These are phyloP conservation scores for Arrhamphus sclerolepis DNA, from an alignment of 2,797 vertebrate species.

Conservation along the genomic window DNA sequence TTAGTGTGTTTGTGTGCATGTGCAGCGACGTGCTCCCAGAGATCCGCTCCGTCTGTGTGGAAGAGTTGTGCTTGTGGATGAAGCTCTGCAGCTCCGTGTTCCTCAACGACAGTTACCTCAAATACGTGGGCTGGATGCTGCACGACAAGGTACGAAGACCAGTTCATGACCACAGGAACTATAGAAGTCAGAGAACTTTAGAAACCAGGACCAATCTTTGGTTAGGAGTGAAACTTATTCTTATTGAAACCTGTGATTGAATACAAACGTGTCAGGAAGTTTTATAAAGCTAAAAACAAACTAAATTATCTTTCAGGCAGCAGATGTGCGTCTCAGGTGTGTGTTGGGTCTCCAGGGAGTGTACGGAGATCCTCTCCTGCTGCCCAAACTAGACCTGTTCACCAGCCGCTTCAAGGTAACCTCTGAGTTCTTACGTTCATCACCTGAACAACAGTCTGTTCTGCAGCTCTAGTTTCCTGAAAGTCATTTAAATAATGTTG, in stretches of 20 bases:
- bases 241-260: neutral
- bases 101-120: constrained; percentile 90
- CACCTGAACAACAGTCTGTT: no score
- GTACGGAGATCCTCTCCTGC: constrained; percentile 82
- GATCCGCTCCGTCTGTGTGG: constrained; percentile 88
- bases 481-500: no score
- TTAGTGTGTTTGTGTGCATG: neutral
- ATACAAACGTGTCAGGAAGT: neutral
- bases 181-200: no score
- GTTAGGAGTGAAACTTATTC: neutral
- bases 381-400: constrained; percentile 90
- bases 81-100: constrained; percentile 85
- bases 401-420: constrained; percentile 91
- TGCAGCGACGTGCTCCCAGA: constrained; percentile 89
- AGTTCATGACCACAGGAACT: neutral
- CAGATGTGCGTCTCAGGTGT: constrained; percentile 91
- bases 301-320: constrained; percentile 71
- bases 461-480: no score
- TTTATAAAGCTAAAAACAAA: neutral
- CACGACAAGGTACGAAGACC: constrained; percentile 86
- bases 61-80: constrained; percentile 90
- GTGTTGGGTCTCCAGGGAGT: constrained; percentile 86
- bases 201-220: no score
- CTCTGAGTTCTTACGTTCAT: no score
- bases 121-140: constrained; percentile 94